Percentiles rank a stretch among this genome's conserved stretches.
Evolutionary conservation across 1,140 invertebrate genomes (phyloP).

Genomic region (Heliconius hermathena): DNA sequence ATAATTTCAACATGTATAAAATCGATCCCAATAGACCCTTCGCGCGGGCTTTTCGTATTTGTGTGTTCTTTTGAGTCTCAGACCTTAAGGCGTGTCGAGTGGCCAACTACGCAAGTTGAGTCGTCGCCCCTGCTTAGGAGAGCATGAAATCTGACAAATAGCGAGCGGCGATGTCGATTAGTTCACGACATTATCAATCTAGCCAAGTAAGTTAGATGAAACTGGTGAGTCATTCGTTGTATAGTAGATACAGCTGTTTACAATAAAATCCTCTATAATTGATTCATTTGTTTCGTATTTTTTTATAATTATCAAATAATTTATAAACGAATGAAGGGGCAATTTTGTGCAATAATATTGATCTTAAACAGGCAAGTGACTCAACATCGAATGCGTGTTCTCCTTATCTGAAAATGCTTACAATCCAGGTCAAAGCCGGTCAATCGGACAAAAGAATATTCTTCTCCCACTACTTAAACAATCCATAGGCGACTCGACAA

Average conservation of each 20-base stretch:
- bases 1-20: conserved; percentile 45
- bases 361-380: conserved; percentile 31
- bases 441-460: background rate
- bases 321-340: conserved; percentile 18
- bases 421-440: background rate
- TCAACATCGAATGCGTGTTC: background rate
- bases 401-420: background rate
- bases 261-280: background rate
- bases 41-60: conserved; percentile 55
- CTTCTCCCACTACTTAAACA: background rate
- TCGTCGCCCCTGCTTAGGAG: background rate
- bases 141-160: conserved; percentile 8
- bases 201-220: conserved; percentile 20
- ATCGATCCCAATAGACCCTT: conserved; percentile 38
- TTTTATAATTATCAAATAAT: conserved; percentile 3
- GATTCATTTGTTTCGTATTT: background rate
- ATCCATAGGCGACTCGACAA: background rate
- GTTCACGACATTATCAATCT: conserved; percentile 10
- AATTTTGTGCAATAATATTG: conserved; percentile 37
- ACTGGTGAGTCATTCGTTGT: conserved; percentile 32
- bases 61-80: conserved; percentile 45
- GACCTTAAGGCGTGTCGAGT: conserved; percentile 22
- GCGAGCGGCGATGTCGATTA: conserved; percentile 9
- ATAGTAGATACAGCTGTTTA: background rate
- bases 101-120: conserved; percentile 12